phyloP scores from a whole-genome alignment of 2,113 vertebrate genomes.

The Rhombomys opimus region DNA sequence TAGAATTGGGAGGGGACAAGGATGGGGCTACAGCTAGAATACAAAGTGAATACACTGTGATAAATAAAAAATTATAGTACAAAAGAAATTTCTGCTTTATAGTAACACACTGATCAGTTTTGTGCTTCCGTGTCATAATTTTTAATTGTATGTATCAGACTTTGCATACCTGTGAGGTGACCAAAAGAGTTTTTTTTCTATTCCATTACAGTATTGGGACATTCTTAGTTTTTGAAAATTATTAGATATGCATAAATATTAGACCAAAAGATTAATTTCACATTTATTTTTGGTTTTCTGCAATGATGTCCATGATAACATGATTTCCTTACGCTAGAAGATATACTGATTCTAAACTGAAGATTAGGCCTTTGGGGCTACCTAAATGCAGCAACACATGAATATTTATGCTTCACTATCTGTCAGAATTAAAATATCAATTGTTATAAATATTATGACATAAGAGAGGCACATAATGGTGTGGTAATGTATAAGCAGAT shows the following conservation, averaged over 20 bases:
- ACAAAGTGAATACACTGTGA: too few relatives aligned
- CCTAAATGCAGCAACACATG: neutral
- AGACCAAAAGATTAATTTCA: neutral
- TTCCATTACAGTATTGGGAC: neutral
- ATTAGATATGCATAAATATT: neutral
- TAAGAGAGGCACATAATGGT: neutral
- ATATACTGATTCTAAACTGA: constrained; percentile 27
- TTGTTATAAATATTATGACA: constrained; percentile 41
- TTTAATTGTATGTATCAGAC: neutral
- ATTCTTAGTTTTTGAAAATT: neutral
- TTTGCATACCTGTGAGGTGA: neutral
- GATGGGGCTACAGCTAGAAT: too few relatives aligned
- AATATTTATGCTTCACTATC: constrained; percentile 25
- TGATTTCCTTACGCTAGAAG: neutral
- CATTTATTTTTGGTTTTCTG: neutral
- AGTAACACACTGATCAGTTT: too few relatives aligned
- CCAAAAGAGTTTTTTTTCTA: neutral
- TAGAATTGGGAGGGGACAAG: too few relatives aligned
- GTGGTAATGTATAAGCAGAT: neutral
- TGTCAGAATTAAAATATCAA: constrained; percentile 40
- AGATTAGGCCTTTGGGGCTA: neutral
- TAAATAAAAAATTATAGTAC: too few relatives aligned
- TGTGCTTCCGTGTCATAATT: neutral
- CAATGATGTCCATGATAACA: neutral
- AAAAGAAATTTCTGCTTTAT: neutral